Evolutionary conservation across 2,888 invertebrate species (phyloP), one percentile per base, ranked within the genome.

Genomic region (Cephus pulcher): DNA sequence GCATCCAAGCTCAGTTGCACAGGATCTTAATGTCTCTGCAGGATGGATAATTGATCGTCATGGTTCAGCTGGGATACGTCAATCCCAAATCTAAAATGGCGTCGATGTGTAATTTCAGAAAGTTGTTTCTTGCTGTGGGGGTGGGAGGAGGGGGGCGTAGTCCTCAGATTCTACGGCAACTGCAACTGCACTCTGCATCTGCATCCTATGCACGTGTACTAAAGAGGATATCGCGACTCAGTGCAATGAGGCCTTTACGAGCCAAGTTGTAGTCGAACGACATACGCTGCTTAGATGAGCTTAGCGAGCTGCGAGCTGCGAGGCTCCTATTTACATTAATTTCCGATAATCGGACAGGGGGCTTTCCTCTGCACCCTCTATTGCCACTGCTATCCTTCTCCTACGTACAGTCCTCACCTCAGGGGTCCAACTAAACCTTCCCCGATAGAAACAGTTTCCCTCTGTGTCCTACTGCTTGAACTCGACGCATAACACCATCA

Each of bases 321-420:
- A 32, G 32, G 75, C 83, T 78, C 81, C 87, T 86, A 87, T 88
- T 88, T 87, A 86, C 88, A 87, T 87, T 88, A 85, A 88, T 88
- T 88, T 80, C 82, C 84, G 84, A 87, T 88, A 86, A 88, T 88
- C 86, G 87, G 87, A 85, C 86, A 82, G 83, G 81, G 83, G 32
- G 32, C 71, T 71, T 34, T 12, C 12, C 71, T 23, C 71, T 23
- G 23, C 56, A 56, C 15, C 56, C 56, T 56, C 56, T 0, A 23
- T 23, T 56, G 56, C 56, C 56, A 9, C 9, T 6, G 56, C 15
- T 15, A 2, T 23, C 56, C 56, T 56, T 23, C 23, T 56, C 56
- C 56, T 15, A 4, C 15, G 15, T 40, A 40, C 40, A 6, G 40
- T 40, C 6, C 40, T 23, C 9, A 9, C 56, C 9, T 56, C 23